Conservation (phyloP, 2,797 vertebrate species). For the Odontamblyopus rebecca region DNA sequence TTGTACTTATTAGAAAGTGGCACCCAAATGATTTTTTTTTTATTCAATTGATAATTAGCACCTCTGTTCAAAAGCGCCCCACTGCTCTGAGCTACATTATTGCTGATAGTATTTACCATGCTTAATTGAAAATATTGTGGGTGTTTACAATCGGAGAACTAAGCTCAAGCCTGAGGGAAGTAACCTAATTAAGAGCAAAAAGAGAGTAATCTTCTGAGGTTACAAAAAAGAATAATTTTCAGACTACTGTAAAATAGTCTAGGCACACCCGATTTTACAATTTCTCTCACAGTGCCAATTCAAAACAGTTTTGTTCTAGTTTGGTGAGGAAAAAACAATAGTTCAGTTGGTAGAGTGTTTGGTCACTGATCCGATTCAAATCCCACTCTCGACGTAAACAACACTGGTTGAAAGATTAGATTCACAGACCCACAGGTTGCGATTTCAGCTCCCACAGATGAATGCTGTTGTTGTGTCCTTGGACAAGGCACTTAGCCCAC, state of each 20-base stretch:
- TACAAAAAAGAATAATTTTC: neutral
- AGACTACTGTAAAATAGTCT: neutral
- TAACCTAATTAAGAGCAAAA: conserved; percentile 1
- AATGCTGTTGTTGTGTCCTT: too few species aligned
- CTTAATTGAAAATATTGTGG: conserved; percentile 20
- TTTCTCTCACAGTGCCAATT: too few species aligned
- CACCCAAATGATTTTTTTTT: neutral
- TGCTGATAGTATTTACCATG: conserved; percentile 12
- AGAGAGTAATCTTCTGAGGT: neutral
- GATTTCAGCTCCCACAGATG: too few species aligned
- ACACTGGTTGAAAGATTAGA: too few species aligned
- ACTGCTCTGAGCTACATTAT: conserved; percentile 6
- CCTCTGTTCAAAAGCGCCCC: neutral
- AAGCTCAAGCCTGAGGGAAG: neutral
- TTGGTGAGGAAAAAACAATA: too few species aligned
- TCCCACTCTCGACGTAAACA: too few species aligned
- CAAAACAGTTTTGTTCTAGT: too few species aligned
- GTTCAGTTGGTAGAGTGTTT: too few species aligned
- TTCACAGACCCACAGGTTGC: too few species aligned
- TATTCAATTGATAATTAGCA: neutral
- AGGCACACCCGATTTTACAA: neutral
- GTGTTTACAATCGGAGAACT: conserved; percentile 4
- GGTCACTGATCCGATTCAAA: too few species aligned
- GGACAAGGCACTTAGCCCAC: too few species aligned
- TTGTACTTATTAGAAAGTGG: too few species aligned